These are phyloP conservation scores for Pammene aurita DNA, from an alignment of 2,888 invertebrate species.

Conservation along the genomic window DNA sequence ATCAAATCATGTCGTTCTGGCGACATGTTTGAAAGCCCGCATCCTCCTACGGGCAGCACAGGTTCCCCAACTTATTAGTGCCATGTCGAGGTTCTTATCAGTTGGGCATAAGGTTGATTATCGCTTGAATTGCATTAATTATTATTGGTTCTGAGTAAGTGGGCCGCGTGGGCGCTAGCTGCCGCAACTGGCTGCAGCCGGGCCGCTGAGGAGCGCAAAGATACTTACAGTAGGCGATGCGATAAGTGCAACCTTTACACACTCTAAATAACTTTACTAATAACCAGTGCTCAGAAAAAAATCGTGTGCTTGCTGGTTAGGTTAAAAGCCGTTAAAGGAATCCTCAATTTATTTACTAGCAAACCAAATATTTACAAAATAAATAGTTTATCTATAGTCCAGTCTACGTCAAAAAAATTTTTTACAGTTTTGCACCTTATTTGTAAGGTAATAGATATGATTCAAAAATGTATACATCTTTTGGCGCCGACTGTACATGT, in stretches of 20 bases:
- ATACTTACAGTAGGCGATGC: conserved; percentile 6
- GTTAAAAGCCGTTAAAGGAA: too few relatives aligned
- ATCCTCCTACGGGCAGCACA: conserved; percentile 28
- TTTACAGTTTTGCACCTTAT: too few relatives aligned
- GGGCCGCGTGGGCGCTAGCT: conserved; percentile 30
- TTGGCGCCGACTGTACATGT: too few relatives aligned
- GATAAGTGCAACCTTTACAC: not conserved
- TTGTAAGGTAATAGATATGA: too few relatives aligned
- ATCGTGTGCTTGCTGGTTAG: too few relatives aligned
- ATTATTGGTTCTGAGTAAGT: conserved; percentile 16
- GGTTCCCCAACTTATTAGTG: conserved; percentile 9
- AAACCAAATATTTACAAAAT: too few relatives aligned
- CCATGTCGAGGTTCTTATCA: conserved; percentile 16
- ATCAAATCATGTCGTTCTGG: conserved; percentile 22
- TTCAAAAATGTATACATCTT: too few relatives aligned
- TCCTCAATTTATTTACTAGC: too few relatives aligned
- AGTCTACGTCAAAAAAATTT: too few relatives aligned
- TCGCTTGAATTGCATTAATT: not conserved
- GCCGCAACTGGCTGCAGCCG: conserved; percentile 22
- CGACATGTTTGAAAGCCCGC: conserved; percentile 26
- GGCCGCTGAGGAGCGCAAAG: conserved; percentile 1
- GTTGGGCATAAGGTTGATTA: not conserved
- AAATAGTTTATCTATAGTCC: too few relatives aligned
- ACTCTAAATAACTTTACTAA: not conserved
- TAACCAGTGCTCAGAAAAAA: too few relatives aligned